phyloP scores from a whole-genome alignment of 2,797 vertebrate genomes.

The Poeciliopsis infans region DNA sequence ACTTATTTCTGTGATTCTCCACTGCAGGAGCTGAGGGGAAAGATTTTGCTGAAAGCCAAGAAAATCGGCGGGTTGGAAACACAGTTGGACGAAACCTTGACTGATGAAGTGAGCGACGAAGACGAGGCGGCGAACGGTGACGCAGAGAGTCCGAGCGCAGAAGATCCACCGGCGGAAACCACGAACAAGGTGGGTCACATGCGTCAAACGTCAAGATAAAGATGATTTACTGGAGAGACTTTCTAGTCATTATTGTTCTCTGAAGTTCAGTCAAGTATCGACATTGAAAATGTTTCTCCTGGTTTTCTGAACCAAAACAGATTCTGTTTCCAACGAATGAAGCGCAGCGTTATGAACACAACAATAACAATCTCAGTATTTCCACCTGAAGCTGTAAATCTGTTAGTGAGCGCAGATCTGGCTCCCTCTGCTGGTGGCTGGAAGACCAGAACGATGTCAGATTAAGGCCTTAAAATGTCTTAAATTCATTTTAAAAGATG shows the following conservation, averaged over 20 bases:
- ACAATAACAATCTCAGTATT: neutral
- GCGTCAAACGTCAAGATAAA: no score
- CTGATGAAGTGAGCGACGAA: slow-evolving; percentile 84
- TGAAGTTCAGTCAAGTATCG: neutral
- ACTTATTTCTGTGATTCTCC: neutral
- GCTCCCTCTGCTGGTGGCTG: neutral
- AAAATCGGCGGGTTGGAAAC: slow-evolving; percentile 83
- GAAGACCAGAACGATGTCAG: neutral
- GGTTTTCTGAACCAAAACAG: neutral
- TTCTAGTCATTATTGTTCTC: neutral
- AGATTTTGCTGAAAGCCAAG: slow-evolving; percentile 93
- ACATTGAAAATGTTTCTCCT: neutral
- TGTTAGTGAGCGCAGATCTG: neutral
- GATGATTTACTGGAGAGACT: neutral
- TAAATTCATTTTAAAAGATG: neutral
- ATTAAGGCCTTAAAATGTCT: neutral
- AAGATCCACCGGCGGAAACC: slow-evolving; percentile 61
- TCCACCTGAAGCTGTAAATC: neutral
- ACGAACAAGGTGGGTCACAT: slow-evolving; percentile 65
- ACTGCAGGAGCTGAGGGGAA: slow-evolving; percentile 87
- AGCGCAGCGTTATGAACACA: neutral
- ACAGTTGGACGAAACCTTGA: slow-evolving; percentile 59
- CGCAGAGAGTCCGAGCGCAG: slow-evolving; percentile 62
- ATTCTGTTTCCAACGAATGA: neutral
- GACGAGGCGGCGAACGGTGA: slow-evolving; percentile 80